These are phyloP conservation scores for Regulus satrapa DNA, from an alignment of 2,113 vertebrate species.

Conservation along the genomic window DNA sequence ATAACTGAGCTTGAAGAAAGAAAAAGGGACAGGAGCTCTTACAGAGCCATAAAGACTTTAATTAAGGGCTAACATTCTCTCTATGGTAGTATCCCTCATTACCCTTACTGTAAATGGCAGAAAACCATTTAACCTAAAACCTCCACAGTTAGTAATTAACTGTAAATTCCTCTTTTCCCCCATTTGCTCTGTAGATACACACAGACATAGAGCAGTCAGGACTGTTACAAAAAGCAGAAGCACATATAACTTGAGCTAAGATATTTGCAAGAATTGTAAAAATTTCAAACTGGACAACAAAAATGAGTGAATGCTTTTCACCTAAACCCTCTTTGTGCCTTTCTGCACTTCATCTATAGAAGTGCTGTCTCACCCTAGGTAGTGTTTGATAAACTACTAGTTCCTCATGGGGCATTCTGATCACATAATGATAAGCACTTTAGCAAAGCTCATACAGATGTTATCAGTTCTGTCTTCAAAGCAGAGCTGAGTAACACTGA, in stretches of 20 bases:
- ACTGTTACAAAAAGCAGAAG: not conserved
- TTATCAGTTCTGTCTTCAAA: constrained; percentile 4
- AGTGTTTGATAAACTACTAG: not conserved
- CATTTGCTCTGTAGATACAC: not conserved
- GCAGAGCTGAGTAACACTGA: not conserved
- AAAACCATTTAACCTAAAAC: not conserved
- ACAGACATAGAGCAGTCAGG: not conserved
- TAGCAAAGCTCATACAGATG: not conserved
- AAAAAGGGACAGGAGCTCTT: not conserved
- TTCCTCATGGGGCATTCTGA: not conserved
- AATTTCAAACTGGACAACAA: not conserved
- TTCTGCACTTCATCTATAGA: not conserved
- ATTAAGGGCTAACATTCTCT: not conserved
- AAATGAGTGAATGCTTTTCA: not conserved
- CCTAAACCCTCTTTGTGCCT: not conserved
- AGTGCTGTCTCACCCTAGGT: not conserved
- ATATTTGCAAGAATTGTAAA: not conserved
- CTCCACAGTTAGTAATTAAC: not conserved
- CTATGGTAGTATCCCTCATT: not conserved
- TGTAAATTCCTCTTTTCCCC: not conserved
- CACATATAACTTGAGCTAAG: not conserved
- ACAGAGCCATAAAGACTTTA: not conserved
- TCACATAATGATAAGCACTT: not conserved
- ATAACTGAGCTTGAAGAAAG: not conserved
- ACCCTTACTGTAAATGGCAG: not conserved